These are phyloP conservation scores for Garra rufa DNA, from an alignment of 2,113 vertebrate species.

Conservation along the genomic window DNA sequence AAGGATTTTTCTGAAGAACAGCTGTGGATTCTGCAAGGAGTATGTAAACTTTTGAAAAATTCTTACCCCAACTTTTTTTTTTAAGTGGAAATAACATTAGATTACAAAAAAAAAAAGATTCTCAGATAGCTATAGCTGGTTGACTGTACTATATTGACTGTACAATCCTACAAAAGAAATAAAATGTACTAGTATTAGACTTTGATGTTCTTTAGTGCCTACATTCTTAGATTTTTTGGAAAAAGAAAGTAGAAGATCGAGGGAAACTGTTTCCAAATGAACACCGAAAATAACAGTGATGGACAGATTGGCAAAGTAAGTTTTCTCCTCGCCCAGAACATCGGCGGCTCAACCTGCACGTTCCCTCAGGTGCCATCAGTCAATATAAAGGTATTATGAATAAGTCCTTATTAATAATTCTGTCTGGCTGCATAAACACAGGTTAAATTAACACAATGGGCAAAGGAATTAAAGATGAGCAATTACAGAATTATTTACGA, in stretches of 20 bases:
- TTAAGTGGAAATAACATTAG: too few species aligned
- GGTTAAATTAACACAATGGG: not conserved
- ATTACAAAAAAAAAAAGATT: too few species aligned
- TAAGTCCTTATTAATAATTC: not conserved
- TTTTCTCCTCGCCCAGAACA: not conserved
- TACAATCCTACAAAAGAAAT: not conserved
- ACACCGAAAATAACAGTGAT: not conserved
- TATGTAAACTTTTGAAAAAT: too few species aligned
- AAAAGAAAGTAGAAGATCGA: not conserved
- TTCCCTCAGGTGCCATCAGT: slow-evolving; percentile 20
- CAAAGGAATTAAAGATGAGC: not conserved
- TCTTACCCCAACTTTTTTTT: too few species aligned
- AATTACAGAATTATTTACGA: not conserved
- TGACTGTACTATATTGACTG: too few species aligned
- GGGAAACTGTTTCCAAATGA: not conserved
- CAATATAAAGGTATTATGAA: not conserved
- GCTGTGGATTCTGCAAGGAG: too few species aligned
- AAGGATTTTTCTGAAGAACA: too few species aligned
- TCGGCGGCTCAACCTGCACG: not conserved
- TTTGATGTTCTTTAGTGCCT: not conserved
- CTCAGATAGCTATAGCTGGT: too few species aligned
- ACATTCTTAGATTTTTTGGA: not conserved
- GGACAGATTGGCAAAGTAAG: slow-evolving; percentile 10
- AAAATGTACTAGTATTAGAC: not conserved
- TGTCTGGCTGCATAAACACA: not conserved